Base-by-base conservation (phyloP, 2,113 vertebrate genomes). In the Leucosticte australis region DNA sequence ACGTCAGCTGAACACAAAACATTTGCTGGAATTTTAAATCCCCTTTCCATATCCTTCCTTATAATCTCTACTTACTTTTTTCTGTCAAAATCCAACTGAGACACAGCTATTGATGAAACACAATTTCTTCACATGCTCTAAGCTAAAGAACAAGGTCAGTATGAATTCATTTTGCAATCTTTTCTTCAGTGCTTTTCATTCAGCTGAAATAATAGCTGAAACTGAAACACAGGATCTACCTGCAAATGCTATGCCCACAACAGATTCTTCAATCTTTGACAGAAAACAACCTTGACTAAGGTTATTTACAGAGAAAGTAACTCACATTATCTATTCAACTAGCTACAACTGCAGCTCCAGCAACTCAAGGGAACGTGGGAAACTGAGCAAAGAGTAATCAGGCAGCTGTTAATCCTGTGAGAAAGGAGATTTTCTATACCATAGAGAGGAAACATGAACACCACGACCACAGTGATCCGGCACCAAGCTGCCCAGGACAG, bases 391-490 rank as follows among this genome's bases (percentile, higher is more conserved):
- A 69, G 37, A 67, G 47, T 1, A 4, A 37, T 14, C 24, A 71
- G n/a, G 30, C 30, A 60, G 57, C 0, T 59, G 74, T 11, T 77
- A 7, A 74, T 9, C 42, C 17, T 62, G 35, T 44, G 30, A 31
- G 49, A 35, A 89, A 59, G 30, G 46, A 37, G 15, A 30, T 68
- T 76, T 89, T 83, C 63, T 23, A 11, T 15, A 39, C 15, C 31
- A 27, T 0, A 30, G 33, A n/a, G 41, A 35, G 18, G 24, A 59
- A 69, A 74, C 4, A 0, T 0, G 20, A 65, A 33, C 27, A 2
- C 13, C 1, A 2, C 0, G 1, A 35, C 39, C 2, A 1, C 53
- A 13, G 24, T 1, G 30, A 57, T 31, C 30, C 75, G 7, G 12
- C 60, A 15, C 26, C 47, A 31, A 81, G 49, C 53, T 56, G 64